phyloP scores from a whole-genome alignment of 2,797 vertebrate species.

The Phyllotis vaccarum region DNA sequence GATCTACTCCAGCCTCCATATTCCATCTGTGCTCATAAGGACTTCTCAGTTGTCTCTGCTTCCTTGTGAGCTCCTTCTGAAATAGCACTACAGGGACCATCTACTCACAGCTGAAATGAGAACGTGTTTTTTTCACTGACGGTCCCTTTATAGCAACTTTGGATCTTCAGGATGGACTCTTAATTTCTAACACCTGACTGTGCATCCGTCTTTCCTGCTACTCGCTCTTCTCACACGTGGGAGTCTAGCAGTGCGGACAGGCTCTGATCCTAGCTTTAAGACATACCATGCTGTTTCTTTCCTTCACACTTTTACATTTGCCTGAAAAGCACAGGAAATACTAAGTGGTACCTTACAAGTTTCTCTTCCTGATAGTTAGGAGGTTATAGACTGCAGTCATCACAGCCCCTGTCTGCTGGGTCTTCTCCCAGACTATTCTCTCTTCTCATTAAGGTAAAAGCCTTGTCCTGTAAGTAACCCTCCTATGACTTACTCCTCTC shows the following conservation, averaged over 20 bases:
- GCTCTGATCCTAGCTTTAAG: background rate
- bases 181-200: background rate
- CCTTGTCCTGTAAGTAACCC: background rate
- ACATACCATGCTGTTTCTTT: background rate
- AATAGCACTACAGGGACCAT: background rate
- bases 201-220: background rate
- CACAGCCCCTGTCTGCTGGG: background rate
- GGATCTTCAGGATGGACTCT: background rate
- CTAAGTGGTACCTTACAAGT: background rate
- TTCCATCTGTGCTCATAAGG: background rate
- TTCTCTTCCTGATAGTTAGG: conserved; percentile 3
- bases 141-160: background rate
- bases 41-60: background rate
- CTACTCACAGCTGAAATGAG: background rate
- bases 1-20: background rate
- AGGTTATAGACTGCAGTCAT: background rate
- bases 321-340: conserved; percentile 27
- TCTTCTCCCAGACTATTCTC: conserved; percentile 10
- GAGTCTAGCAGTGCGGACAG: background rate
- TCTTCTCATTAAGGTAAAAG: conserved; percentile 42
- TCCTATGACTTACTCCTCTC: conserved; percentile 4
- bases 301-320: conserved; percentile 29
- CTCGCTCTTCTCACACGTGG: background rate
- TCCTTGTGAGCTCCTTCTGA: background rate
- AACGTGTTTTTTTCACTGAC: conserved; percentile 11